These are phyloP conservation scores for Diorhabda elongata DNA, from an alignment of 1,140 invertebrate species.

Conservation along the genomic window DNA sequence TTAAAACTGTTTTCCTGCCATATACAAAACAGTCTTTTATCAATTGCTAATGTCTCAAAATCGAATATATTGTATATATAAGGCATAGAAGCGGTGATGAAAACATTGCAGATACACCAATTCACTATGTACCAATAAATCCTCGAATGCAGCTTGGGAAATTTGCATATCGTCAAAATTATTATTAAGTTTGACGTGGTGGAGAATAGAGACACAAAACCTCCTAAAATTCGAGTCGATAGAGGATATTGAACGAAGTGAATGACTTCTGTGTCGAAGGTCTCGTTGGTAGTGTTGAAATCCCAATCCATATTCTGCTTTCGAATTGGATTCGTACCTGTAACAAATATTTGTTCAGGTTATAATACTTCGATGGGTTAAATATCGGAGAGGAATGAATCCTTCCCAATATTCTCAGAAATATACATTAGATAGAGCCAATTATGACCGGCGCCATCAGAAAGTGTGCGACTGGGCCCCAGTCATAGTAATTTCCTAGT, in stretches of 20 bases:
- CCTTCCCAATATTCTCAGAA: too few species aligned
- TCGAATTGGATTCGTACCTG: background rate
- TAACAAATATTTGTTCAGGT: too few species aligned
- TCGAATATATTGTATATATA: constrained; percentile 22
- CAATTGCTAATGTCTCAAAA: constrained; percentile 10
- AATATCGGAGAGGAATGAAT: too few species aligned
- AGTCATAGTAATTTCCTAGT: too few species aligned
- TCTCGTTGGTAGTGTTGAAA: constrained; percentile 11
- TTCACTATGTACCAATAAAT: constrained; percentile 29
- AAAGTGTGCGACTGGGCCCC: too few species aligned
- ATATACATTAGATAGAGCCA: too few species aligned
- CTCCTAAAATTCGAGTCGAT: constrained; percentile 17
- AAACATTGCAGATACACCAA: constrained; percentile 29
- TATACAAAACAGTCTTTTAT: constrained; percentile 15
- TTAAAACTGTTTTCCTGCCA: constrained; percentile 22
- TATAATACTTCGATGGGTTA: too few species aligned
- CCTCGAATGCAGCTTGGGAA: constrained; percentile 15
- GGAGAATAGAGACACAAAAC: constrained; percentile 8
- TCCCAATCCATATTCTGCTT: background rate
- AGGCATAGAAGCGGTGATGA: constrained; percentile 22
- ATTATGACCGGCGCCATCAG: too few species aligned
- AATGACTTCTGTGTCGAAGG: constrained; percentile 20
- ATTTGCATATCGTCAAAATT: constrained; percentile 21
- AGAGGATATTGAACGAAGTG: constrained; percentile 1
- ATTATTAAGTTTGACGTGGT: constrained; percentile 24